phyloP scores from a whole-genome alignment of 2,888 invertebrate species.

The Pseudanteris insignis region DNA sequence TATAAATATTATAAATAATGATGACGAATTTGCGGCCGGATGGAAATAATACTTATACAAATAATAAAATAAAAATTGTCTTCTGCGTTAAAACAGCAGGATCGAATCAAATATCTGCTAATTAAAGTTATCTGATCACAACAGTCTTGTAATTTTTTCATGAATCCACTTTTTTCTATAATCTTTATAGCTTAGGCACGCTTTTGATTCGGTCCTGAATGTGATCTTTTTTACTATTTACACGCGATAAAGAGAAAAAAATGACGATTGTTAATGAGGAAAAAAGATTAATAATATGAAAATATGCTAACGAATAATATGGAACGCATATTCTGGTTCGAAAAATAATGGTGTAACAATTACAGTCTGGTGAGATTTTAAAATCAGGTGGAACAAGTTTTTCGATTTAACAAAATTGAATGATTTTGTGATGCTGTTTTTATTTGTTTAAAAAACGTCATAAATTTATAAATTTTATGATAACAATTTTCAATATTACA shows the following conservation, averaged over 20 bases:
- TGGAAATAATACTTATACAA: conserved; percentile 4
- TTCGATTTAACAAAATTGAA: no score
- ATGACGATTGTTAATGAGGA: neutral
- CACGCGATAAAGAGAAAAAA: conserved; percentile 4
- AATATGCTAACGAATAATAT: no score
- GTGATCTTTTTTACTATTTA: conserved; percentile 29
- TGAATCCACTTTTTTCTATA: conserved; percentile 17
- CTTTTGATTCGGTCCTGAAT: conserved; percentile 31
- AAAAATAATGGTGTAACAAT: no score
- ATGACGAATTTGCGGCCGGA: conserved; percentile 19
- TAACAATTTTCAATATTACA: no score
- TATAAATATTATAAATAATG: conserved; percentile 35
- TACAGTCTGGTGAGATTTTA: no score
- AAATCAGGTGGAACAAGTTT: no score
- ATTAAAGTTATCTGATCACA: conserved; percentile 10
- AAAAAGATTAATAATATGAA: no score
- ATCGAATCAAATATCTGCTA: conserved; percentile 28
- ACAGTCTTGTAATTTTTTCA: conserved; percentile 19
- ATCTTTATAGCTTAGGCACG: conserved; percentile 16
- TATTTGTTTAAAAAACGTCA: no score
- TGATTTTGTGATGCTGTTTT: no score
- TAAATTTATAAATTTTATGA: no score
- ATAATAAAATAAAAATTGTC: conserved; percentile 15
- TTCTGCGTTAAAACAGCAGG: conserved; percentile 23
- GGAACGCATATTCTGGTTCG: no score